Evolutionary conservation across 2,113 vertebrate genomes (phyloP), one percentile per base, ranked within the genome.

Genomic region (Phyllopteryx taeniolatus): DNA sequence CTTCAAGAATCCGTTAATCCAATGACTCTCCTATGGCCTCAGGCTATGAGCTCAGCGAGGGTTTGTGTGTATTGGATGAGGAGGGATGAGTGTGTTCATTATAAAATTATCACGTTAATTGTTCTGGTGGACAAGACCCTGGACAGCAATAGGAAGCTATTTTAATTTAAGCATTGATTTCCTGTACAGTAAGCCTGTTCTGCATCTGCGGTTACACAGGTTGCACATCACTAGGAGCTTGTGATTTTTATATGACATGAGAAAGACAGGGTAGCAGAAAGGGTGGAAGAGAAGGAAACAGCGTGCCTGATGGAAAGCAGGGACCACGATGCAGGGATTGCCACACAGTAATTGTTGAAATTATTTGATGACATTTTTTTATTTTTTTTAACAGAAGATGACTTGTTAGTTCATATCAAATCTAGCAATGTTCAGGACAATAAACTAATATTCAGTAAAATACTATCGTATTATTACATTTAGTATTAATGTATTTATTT

Each of bases 51-150:
- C 73, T 73, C 72, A 72, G 73, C 53, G 80, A 84, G 72, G 78
- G 77, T 59, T 4, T 68, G 73, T 51, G n/a, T 71, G 69, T 44
- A 68, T 20, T 68, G 49, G 14, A 46, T 46, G 56, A 44, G 69
- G 54, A 75, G 70, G 53, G 67, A 63, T 69, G 61, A 42, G 70
- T 68, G 54, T 76, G 74, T 73, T 74, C 71, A 85, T 80, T 91
- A 86, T 85, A 77, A 91, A 88, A 87, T 86, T 84, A 85, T 76
- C 80, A 90, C 89, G 87, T 93, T 91, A 92, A 92, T 89, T 92
- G 90, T 77, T 87, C 84, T 73, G 62, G 79, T 84, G 80, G 85
- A 79, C 75, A 66, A 87, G 76, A 75, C 78, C n/a, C 80, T 63
- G 53, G 80, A 82, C 79, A 68, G 77, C 78, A 75, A 76, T 74